Base-by-base conservation (phyloP, 2,797 vertebrate species). In the Odontamblyopus rebecca region DNA sequence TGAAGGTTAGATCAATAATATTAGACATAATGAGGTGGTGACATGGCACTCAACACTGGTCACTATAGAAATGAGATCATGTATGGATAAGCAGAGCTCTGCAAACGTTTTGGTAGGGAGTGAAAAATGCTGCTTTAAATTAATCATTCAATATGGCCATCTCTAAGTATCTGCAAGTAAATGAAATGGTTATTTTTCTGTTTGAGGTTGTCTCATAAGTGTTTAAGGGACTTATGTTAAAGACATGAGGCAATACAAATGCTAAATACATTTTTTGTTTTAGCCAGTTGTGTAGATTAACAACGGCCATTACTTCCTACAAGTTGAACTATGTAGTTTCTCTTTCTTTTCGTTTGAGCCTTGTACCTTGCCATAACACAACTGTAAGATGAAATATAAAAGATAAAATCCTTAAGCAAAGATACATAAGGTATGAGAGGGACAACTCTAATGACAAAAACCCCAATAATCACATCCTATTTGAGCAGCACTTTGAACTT, bases 401-500 rank as follows among this genome's bases (percentile, higher is more conserved):
- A 51, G 35, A 59, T 30, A 51, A 32, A 30, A 35, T 35, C 15
- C 72, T 71, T 67, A 64, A 59, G 32, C 9, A 41, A 67, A 23
- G 75, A 68, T 53, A 68, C 48, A n/a, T 26, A 56, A 60, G 61
- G 56, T 19, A n/a, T 41, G 30, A 11, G 18, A 8, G 48, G 51
- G 68, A 0, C n/a, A 41, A 35, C 3, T 23, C 69, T 63, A 13
- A 44, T 18, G 61, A 23, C 26, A 18, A 62, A 54, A 44, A 67
- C 35, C 41, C 51, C 64, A 63, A 75, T 30, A 53, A 88, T 76
- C 72, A 74, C 75, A 79, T 80, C 80, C 75, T 74, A 67, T 54
- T 41, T 70, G 32, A 26, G 76, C 67, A 69, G 73, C 68, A 44
- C 85, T 88, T 89, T 89, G 78, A 89, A 83, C 70, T 15, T 64